Conservation (phyloP, 2,888 invertebrate genomes). For the Physocephala rufipes region DNA sequence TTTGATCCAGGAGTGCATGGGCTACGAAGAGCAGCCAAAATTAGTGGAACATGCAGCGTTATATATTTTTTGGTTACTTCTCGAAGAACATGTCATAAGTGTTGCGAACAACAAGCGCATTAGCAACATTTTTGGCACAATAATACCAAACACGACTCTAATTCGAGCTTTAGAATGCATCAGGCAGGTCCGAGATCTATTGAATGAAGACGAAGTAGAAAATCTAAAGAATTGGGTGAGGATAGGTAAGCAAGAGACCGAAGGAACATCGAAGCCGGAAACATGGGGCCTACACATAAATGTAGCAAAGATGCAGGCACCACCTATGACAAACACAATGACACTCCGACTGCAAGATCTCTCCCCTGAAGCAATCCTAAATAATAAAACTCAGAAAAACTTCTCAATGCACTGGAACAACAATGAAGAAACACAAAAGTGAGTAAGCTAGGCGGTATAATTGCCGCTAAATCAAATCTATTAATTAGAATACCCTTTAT, state of each 20-base stretch:
- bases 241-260: conserved; percentile 33
- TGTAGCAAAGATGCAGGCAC: conserved; percentile 42
- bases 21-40: conserved; percentile 69
- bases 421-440: conserved; percentile 9
- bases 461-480: neutral
- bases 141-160: conserved; percentile 67
- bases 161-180: conserved; percentile 72
- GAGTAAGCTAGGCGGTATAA: neutral
- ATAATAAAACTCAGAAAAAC: conserved; percentile 47
- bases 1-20: conserved; percentile 66
- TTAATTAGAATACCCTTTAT: neutral
- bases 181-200: conserved; percentile 65
- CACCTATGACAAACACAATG: conserved; percentile 40
- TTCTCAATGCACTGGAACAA: conserved; percentile 55
- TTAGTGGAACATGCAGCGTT: conserved; percentile 73
- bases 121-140: conserved; percentile 71
- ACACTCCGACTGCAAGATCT: conserved; percentile 49
- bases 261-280: conserved; percentile 30
- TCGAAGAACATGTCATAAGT: conserved; percentile 70
- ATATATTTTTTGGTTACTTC: conserved; percentile 71
- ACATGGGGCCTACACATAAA: conserved; percentile 55
- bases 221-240: conserved; percentile 67
- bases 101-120: conserved; percentile 70
- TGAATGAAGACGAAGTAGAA: conserved; percentile 68
- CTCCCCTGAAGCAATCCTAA: conserved; percentile 50